Base-by-base conservation (phyloP, 2,888 invertebrate genomes). In the Hermaeophaga mercurialis region DNA sequence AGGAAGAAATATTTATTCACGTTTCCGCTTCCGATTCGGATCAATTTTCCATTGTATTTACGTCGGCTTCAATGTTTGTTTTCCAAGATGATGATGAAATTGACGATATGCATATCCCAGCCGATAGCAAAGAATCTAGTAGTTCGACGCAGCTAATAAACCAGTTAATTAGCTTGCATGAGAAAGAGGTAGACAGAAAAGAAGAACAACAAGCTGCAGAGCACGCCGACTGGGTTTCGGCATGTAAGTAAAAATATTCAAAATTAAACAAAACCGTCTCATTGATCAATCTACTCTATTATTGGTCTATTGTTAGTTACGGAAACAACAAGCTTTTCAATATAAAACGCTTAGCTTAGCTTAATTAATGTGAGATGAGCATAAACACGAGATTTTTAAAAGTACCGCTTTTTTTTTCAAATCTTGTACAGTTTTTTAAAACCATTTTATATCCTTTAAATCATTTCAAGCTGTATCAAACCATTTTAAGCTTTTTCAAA, bases 11-110 rank as follows among this genome's bases (percentile, higher is more conserved):
- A 7, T 19, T 60, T 1, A 14, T 46, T 12, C 52, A 58, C 9
- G 44, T 60, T 14, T 56, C 58, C 7, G 7, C 14, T 34, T 54
- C 46, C 34, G 62, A 65, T 0, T 67, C 69, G 6, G 69, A 70
- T 34, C 68, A 71, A 7, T 71, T 63, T 52, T 69, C 69, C 0
- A 33, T 73, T 15, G 64, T 71, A 3, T 65, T 71, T 39, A 65
- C 72, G 6, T 69, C 67, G 1, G 68, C 68, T 31, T 54, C 69
- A 24, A 50, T 67, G 47, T 66, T 66, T 33, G 58, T 63, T 11
- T 65, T 65, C n/a, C 61, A 69, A 38, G 65, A 58, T 18, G 58
- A 58, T n/a, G 58, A 58, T 31, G 58, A 58, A 0, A 38, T 14
- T 12, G 24, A 22, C 11, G 15, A 15, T 2, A n/a, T n/a, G n/a